Percentiles rank a stretch among this genome's conserved stretches.
These are phyloP conservation scores for Lasioglossum oenotherae DNA, from an alignment of 2,888 invertebrate genomes.

Conservation along the genomic window DNA sequence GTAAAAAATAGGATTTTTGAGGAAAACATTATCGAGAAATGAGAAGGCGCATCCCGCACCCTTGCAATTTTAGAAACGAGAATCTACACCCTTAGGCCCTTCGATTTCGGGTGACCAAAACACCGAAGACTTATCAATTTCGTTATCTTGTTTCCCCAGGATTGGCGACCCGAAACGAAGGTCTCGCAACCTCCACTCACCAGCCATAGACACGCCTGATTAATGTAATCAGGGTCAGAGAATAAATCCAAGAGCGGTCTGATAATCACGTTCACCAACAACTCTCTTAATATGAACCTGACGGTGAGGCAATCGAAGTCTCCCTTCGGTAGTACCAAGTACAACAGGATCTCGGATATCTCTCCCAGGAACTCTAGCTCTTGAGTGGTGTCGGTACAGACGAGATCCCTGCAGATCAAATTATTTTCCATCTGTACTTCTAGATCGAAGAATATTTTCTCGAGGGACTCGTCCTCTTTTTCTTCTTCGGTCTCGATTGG, in stretches of 20 bases:
- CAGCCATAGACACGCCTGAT: slow-evolving; percentile 94
- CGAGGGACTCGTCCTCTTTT: slow-evolving; percentile 84
- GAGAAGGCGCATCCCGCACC: too few relatives aligned
- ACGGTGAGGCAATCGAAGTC: slow-evolving; percentile 94
- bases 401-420: slow-evolving; percentile 91
- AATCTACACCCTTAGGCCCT: not conserved
- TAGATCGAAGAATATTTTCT: slow-evolving; percentile 94
- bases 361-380: slow-evolving; percentile 92
- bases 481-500: slow-evolving; percentile 77
- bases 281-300: slow-evolving; percentile 90
- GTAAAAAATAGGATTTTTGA: too few relatives aligned
- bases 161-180: not conserved
- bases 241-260: slow-evolving; percentile 89
- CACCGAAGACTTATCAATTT: not conserved
- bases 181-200: slow-evolving; percentile 86
- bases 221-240: slow-evolving; percentile 96
- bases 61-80: too few relatives aligned
- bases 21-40: too few relatives aligned
- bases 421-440: slow-evolving; percentile 95
- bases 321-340: slow-evolving; percentile 92
- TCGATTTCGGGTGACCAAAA: not conserved
- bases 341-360: slow-evolving; percentile 92
- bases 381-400: slow-evolving; percentile 89
- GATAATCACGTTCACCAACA: slow-evolving; percentile 90
- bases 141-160: not conserved